A percentile compares a stretch with the other conserved stretches of the same genome.
phyloP scores from a whole-genome alignment of 2,113 vertebrate species.

The Actinemys pallida region DNA sequence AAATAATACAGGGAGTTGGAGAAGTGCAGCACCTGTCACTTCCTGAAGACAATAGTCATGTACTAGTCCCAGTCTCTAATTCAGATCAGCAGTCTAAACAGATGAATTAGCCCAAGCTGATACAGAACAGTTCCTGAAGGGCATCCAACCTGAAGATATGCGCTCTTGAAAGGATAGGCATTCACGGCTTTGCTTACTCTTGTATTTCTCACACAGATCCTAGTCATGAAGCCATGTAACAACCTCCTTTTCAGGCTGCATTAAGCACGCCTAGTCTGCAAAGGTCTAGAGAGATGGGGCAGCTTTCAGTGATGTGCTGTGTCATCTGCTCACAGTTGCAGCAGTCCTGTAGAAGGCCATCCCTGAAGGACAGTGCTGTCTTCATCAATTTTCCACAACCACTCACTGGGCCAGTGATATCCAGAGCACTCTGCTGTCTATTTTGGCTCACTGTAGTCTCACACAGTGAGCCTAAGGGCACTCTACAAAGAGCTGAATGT shows the following conservation, averaged over 20 bases:
- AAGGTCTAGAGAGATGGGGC: background rate
- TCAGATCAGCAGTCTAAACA: background rate
- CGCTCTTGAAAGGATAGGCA: background rate
- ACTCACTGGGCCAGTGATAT: background rate
- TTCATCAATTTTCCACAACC: background rate
- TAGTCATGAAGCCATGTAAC: background rate
- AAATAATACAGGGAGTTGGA: background rate
- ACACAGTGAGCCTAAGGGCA: background rate
- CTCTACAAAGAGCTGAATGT: background rate
- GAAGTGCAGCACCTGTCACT: slow-evolving; percentile 36
- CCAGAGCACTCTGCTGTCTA: background rate
- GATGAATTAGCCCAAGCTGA: slow-evolving; percentile 13
- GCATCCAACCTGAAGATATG: background rate
- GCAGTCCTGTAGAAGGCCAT: background rate
- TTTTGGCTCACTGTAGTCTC: background rate
- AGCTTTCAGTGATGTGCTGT: fast-evolving
- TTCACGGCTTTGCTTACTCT: background rate
- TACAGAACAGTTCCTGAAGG: slow-evolving; percentile 5
- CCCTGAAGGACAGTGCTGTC: background rate
- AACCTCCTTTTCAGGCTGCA: background rate
- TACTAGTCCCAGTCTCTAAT: background rate
- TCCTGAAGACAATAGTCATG: background rate
- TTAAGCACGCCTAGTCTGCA: background rate
- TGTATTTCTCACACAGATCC: background rate
- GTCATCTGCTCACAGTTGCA: background rate